A percentile compares a stretch with the other conserved stretches of the same genome.
Conservation (phyloP, 2,113 vertebrate genomes). For the Oreocharis arfaki region DNA sequence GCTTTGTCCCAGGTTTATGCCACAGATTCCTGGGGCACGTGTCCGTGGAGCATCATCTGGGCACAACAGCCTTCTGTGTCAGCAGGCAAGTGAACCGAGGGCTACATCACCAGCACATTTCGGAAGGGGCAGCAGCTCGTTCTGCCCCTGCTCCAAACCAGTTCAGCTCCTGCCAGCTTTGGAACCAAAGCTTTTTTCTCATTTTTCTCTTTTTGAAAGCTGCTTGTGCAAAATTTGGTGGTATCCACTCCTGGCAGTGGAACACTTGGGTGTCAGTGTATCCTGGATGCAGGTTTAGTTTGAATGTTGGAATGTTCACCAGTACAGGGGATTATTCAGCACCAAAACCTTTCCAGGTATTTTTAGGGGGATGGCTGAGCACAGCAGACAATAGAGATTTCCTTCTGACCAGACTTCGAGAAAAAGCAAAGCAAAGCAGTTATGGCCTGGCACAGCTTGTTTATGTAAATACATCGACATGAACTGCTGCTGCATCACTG, state of each 20-base stretch:
- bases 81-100: background rate
- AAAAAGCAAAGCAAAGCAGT: background rate
- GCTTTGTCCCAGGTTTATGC: background rate
- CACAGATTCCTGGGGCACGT: rapidly evolving
- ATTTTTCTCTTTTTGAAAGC: background rate
- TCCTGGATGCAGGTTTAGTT: background rate
- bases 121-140: background rate
- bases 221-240: rapidly evolving
- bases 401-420: background rate
- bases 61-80: background rate
- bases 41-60: rapidly evolving
- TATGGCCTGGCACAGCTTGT: background rate
- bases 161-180: background rate
- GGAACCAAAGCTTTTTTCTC: background rate
- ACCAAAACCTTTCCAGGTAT: background rate
- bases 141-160: background rate
- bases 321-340: background rate
- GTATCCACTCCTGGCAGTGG: rapidly evolving
- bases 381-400: background rate
- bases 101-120: rapidly evolving
- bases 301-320: background rate
- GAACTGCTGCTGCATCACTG: background rate
- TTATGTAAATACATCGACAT: background rate
- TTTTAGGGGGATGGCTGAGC: background rate
- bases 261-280: rapidly evolving